phyloP scores from a whole-genome alignment of 2,888 invertebrate species.

The Axea sp. region DNA sequence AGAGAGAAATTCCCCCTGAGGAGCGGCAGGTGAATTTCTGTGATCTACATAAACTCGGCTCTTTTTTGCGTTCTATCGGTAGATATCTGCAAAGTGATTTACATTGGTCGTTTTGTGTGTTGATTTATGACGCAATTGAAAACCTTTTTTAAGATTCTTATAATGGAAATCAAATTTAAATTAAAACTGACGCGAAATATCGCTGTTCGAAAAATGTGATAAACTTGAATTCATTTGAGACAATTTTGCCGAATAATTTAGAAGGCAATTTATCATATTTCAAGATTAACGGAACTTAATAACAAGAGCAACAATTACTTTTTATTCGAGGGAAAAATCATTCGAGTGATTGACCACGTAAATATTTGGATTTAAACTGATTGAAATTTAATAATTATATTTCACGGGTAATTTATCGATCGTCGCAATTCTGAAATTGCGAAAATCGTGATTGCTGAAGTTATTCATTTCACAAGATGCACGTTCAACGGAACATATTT shows the following conservation, averaged over 20 bases:
- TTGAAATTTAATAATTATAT: constrained; percentile 2
- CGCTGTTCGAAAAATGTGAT: neutral
- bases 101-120: constrained; percentile 27
- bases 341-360: no score
- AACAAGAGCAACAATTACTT: no score
- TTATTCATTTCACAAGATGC: constrained; percentile 33
- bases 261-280: no score
- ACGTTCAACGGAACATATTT: constrained; percentile 37
- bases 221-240: neutral
- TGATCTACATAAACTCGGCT: constrained; percentile 48
- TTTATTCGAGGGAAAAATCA: no score
- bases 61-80: constrained; percentile 41
- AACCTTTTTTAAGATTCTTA: constrained; percentile 25
- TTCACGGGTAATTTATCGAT: constrained; percentile 8
- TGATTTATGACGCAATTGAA: constrained; percentile 43
- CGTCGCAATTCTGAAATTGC: neutral
- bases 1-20: no score
- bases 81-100: constrained; percentile 42
- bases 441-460: constrained; percentile 24
- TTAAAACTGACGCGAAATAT: neutral
- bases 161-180: constrained; percentile 24
- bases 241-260: no score
- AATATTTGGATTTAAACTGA: neutral
- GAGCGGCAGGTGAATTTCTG: constrained; percentile 54
- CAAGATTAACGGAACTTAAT: no score